Evolutionary conservation across 1,140 invertebrate species (phyloP), one percentile per base, ranked within the genome.

Genomic region (Drosophila ironensis): DNA sequence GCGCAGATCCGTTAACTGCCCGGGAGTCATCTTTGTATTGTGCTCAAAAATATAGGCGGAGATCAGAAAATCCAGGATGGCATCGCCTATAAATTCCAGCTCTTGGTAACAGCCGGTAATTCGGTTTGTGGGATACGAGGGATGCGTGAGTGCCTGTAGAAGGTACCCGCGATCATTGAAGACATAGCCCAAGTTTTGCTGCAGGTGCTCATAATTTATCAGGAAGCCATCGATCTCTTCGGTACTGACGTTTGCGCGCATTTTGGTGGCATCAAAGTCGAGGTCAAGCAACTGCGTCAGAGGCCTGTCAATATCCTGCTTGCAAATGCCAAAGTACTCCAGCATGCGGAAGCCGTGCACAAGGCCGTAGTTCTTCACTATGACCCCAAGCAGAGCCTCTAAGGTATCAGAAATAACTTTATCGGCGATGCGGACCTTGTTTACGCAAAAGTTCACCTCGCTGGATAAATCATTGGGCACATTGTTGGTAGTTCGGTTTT

Each of bases 31-130:
- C 47, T 93, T 81, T 0, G 88, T 86, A 59, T 92, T 93, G 12
- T 94, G 92, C 90, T 98, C 95, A 86, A 94, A 99, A 38, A 99
- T 94, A 74, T 97, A 93, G 8, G 93, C 91, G 0, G 98, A 98
- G 4, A 99, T 95, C 0, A 99, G 91, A 90, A 98, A 98, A 91
- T 99, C 98, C 27, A 99, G 91, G 27, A 99, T 94, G 3, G 98
- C 97, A 92, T 99, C 98, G 16, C 98, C 98, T 3, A 99, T 91
- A 90, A 99, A 99, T 90, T 99, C 98, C 5, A 99, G 90, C 38
- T 98, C 92, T 88, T 99, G 97, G 90, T 99, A 99, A 86, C 96
- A 97, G 70, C 95, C 94, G 0, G 97, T 98, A 12, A 96, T 88
- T 3, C 93, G 92, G 90, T 98, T 98, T 6, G 94, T 93, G 38